Base-by-base conservation (phyloP, 2,113 vertebrate species). In the Chaetodon auriga region DNA sequence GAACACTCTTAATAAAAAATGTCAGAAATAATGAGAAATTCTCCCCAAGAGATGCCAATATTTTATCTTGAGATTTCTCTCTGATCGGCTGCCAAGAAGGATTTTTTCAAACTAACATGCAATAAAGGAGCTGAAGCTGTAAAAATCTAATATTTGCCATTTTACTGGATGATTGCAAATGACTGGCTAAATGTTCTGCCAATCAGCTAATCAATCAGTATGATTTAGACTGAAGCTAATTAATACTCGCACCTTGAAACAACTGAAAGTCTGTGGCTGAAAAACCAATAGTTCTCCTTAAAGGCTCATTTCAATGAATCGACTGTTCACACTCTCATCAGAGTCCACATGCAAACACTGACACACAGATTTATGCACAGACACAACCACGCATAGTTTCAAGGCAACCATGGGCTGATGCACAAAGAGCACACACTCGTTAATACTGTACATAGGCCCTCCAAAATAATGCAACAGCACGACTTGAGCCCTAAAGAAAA, bases 1-100 rank as follows among this genome's bases (percentile, higher is more conserved):
- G 0, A 23, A 35, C 6, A 41, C 15, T 14, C 19, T 45, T 36
- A 38, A 78, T 46, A 18, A 51, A 18, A 51, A 43, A 70, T 41
- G 53, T 53, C 60, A 66, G 19, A 66, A 68, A 1, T 15, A 25
- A 78, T 78, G 25, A 70, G 16, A 46, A 25, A 57, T 49, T n/a
- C 1, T 65, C 25, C 23, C 2, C 9, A 19, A 75, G 25, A 70
- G 35, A 13, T 13, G 1, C 18, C 65, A 7, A 35, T 21, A 66
- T 53, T 46, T 72, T 46, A 76, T 45, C 21, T 23, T 0, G 18
- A 18, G 4, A 25, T 5, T 18, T 49, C 16, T 38, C 7, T 21
- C 18, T 48, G 14, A 76, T 30, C 11, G 0, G 38, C 54, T 57
- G 25, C 23, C 51, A 65, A 21, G 11, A 38, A 48, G 53, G n/a